These are phyloP conservation scores for Anadara kagoshimensis DNA, from an alignment of 1,140 invertebrate genomes.

Conservation along the genomic window DNA sequence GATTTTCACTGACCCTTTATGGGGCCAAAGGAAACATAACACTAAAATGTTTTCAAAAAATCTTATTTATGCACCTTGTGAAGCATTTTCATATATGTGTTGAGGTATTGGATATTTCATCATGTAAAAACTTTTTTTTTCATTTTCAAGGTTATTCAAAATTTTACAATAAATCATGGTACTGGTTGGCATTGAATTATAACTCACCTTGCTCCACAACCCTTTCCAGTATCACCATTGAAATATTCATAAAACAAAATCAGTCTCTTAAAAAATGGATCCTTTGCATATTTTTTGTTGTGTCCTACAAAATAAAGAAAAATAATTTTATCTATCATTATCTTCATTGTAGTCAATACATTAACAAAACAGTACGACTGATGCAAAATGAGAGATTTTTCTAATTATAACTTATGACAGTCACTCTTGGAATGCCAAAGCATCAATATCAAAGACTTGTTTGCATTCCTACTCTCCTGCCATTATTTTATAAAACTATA, in stretches of 20 bases:
- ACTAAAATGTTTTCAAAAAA: too few species aligned
- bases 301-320: constrained; percentile 52
- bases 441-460: too few species aligned
- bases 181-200: not conserved
- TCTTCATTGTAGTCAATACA: not conserved
- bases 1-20: too few species aligned
- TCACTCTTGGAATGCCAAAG: too few species aligned
- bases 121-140: not conserved
- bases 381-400: not conserved
- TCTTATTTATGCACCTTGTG: too few species aligned
- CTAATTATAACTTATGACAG: not conserved
- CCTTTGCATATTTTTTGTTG: constrained; percentile 62
- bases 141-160: not conserved
- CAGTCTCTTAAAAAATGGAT: constrained; percentile 69
- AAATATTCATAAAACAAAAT: constrained; percentile 72
- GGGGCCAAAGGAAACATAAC: too few species aligned
- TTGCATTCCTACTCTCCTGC: too few species aligned
- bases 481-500: too few species aligned
- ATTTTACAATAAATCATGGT: not conserved
- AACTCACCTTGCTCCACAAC: constrained; percentile 71
- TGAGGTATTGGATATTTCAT: not conserved
- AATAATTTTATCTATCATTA: not conserved
- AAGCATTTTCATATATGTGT: not conserved
- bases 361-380: not conserved
- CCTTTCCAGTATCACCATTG: constrained; percentile 71